phyloP scores from a whole-genome alignment of 2,113 vertebrate genomes.

The Craseonycteris thonglongyai region DNA sequence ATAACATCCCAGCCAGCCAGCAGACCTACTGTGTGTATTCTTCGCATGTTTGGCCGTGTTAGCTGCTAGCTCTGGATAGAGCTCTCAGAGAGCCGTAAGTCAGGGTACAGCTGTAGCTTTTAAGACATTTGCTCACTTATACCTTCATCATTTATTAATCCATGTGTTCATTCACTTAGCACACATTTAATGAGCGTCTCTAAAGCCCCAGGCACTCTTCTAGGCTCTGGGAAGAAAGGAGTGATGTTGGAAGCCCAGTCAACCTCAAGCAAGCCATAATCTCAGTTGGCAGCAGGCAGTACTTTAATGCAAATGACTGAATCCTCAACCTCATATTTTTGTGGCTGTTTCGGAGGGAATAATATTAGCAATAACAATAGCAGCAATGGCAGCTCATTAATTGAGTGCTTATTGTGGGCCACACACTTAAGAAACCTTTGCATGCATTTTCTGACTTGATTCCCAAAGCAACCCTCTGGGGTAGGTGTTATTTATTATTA shows the following conservation, averaged over 20 bases:
- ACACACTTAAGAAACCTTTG: neutral
- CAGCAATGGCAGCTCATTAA: neutral
- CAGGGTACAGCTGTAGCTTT: rapidly evolving
- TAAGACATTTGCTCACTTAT: neutral
- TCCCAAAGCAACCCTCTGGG: neutral
- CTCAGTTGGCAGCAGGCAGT: neutral
- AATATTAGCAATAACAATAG: no score
- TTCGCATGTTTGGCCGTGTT: rapidly evolving
- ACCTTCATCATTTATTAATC: neutral
- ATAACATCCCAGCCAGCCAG: rapidly evolving
- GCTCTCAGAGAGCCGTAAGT: rapidly evolving
- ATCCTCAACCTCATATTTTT: neutral
- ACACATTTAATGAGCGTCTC: neutral
- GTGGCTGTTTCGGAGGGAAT: neutral
- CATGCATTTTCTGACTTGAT: neutral
- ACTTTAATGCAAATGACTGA: neutral
- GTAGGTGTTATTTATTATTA: neutral
- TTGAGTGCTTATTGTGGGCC: neutral
- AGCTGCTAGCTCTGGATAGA: neutral
- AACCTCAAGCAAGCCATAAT: neutral
- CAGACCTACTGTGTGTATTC: neutral
- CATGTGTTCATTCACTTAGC: neutral
- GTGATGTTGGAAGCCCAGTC: neutral
- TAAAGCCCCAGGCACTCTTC: neutral
- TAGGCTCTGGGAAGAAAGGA: neutral